Conservation (phyloP, 2,888 invertebrate species). For the Arge pagana region DNA sequence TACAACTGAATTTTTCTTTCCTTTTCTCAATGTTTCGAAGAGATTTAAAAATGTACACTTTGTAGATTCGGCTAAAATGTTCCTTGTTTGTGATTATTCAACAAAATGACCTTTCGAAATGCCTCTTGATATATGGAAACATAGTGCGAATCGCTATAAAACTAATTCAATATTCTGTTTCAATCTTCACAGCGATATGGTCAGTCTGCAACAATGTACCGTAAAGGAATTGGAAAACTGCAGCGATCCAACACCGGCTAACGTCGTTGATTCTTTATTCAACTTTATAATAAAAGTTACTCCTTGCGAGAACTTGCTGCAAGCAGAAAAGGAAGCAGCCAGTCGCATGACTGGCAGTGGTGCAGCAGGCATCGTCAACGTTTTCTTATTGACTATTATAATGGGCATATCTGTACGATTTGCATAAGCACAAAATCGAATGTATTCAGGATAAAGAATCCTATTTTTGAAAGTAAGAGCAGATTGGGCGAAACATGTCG, state of each 20-base stretch:
- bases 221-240: conserved; percentile 70
- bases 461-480: not conserved
- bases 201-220: conserved; percentile 63
- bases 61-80: too few relatives aligned
- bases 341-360: not conserved
- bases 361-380: not conserved
- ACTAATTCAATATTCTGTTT: not conserved
- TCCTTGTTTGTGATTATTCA: too few relatives aligned
- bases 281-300: conserved; percentile 71
- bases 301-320: conserved; percentile 60
- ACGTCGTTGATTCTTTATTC: conserved; percentile 78
- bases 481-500: too few relatives aligned
- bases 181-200: conserved; percentile 59
- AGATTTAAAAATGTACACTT: too few relatives aligned
- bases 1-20: too few relatives aligned
- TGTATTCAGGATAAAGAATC: not conserved
- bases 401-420: conserved; percentile 2
- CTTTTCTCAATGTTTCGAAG: too few relatives aligned
- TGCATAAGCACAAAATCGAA: not conserved
- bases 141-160: too few relatives aligned
- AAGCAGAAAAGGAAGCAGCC: not conserved
- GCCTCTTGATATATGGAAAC: too few relatives aligned
- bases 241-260: conserved; percentile 75
- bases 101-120: too few relatives aligned
- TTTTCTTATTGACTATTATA: not conserved